phyloP scores from a whole-genome alignment of 2,113 vertebrate species.

The Ptychochromis oligacanthus region DNA sequence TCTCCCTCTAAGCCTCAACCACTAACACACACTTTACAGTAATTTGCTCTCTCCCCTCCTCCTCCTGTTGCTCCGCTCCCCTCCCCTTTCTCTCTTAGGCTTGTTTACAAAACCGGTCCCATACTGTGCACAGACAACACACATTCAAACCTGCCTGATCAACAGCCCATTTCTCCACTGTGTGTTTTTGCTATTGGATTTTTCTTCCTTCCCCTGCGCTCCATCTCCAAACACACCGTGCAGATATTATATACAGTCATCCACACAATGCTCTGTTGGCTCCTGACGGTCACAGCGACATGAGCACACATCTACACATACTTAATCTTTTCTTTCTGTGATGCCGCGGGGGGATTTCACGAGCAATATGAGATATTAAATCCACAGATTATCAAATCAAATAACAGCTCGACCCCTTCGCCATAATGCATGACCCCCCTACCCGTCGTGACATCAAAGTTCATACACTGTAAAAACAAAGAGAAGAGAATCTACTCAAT shows the following conservation, averaged over 20 bases:
- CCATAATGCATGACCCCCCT: conserved; percentile 44
- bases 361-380: conserved; percentile 82
- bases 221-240: conserved; percentile 40
- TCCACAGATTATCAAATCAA: conserved; percentile 83
- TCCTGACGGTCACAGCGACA: conserved; percentile 42
- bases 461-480: conserved; percentile 2
- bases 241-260: conserved; percentile 44
- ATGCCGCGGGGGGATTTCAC: conserved; percentile 68
- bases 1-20: conserved; percentile 69
- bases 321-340: conserved; percentile 70
- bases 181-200: conserved; percentile 41
- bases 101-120: conserved; percentile 75
- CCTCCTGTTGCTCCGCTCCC: conserved; percentile 52
- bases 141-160: conserved; percentile 51
- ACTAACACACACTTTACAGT: conserved; percentile 71
- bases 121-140: conserved; percentile 59
- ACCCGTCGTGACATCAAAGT: not conserved
- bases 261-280: conserved; percentile 14
- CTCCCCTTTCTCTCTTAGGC: conserved; percentile 49
- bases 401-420: conserved; percentile 68
- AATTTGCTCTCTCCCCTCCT: conserved; percentile 62
- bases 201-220: conserved; percentile 9
- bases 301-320: conserved; percentile 57
- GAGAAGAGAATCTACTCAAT: not conserved
- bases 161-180: conserved; percentile 35